A percentile compares a stretch with the other conserved stretches of the same genome.
Conservation (phyloP, 2,113 vertebrate genomes). For the Pelecanus crispus region DNA sequence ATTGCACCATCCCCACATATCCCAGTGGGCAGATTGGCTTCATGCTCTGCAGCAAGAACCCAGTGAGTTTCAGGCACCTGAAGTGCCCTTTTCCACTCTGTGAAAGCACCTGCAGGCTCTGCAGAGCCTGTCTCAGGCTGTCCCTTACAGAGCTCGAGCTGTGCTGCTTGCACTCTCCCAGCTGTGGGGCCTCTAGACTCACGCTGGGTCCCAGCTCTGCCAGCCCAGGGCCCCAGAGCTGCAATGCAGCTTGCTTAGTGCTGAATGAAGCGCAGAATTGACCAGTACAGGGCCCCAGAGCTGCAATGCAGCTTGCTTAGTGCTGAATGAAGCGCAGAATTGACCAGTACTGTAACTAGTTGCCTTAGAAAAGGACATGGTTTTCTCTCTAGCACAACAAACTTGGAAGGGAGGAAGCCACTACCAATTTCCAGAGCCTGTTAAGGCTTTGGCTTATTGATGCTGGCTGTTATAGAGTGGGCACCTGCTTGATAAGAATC, state of each 20-base stretch:
- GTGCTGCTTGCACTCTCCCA: background rate
- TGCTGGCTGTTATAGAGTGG: background rate
- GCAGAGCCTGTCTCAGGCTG: background rate
- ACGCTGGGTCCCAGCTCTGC: background rate
- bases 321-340: background rate
- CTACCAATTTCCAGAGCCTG: background rate
- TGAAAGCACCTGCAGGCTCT: background rate
- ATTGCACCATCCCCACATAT: constrained; percentile 95
- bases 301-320: background rate
- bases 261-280: background rate
- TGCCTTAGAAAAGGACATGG: background rate
- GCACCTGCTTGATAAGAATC: background rate
- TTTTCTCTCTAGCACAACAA: background rate
- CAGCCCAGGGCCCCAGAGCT: background rate
- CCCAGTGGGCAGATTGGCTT: constrained; percentile 98
- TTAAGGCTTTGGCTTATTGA: background rate
- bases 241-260: background rate
- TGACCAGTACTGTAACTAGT: background rate
- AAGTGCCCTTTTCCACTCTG: background rate
- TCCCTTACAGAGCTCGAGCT: background rate
- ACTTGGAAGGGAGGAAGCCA: background rate
- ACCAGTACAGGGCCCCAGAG: background rate
- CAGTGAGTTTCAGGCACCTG: constrained; percentile 71
- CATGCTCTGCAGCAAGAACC: constrained; percentile 97
- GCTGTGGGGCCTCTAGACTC: background rate